A percentile compares a stretch with the other conserved stretches of the same genome.
These are phyloP conservation scores for Scolopax bukidnonensis DNA, from an alignment of 2,797 vertebrate genomes.

Conservation along the genomic window DNA sequence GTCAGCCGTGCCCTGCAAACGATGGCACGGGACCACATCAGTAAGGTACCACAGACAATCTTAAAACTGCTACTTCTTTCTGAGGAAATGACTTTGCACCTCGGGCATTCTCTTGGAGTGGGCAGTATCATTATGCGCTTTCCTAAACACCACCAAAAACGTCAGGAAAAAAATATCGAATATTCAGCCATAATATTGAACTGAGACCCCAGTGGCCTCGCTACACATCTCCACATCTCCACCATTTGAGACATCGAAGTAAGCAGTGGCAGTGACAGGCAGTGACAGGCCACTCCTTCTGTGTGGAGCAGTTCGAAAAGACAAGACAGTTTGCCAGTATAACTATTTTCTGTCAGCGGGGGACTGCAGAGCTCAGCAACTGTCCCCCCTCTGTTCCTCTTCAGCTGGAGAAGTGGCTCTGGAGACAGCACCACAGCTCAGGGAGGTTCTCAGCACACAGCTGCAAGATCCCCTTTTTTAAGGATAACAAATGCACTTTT, in stretches of 20 bases:
- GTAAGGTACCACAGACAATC: not conserved
- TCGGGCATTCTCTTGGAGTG: not conserved
- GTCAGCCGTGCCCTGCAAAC: not conserved
- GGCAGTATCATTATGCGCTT: not conserved
- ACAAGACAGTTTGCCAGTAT: not conserved
- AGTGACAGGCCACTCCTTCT: not conserved
- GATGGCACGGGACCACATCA: rapidly evolving
- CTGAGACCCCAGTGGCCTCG: not conserved
- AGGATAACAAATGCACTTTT: not conserved
- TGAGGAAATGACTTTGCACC: not conserved
- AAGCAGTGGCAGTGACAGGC: not conserved
- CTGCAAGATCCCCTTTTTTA: too few species aligned
- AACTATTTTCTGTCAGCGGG: not conserved
- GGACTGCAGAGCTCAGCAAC: not conserved
- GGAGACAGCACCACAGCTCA: not conserved
- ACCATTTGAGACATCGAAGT: not conserved
- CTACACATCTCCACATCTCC: not conserved
- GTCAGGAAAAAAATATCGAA: not conserved
- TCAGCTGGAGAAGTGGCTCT: not conserved
- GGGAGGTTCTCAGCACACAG: not conserved
- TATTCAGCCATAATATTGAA: not conserved
- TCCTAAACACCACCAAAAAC: not conserved
- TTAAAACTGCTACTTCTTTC: not conserved
- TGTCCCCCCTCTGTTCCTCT: not conserved
- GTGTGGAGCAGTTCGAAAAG: not conserved